These are phyloP conservation scores for Neoaliturus tenellus DNA, from an alignment of 2,888 invertebrate species.

Conservation along the genomic window DNA sequence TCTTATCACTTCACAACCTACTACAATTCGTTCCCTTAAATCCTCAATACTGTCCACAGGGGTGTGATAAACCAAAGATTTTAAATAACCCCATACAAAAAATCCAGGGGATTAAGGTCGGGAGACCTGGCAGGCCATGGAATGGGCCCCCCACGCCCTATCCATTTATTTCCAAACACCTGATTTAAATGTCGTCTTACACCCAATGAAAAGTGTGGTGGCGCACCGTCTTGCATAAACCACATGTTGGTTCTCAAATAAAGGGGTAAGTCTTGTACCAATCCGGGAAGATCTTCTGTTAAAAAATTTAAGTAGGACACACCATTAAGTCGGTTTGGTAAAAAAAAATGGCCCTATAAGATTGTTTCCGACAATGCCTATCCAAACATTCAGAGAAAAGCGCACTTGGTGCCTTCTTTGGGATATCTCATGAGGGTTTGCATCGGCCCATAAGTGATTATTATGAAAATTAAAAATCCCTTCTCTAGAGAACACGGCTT, in stretches of 20 bases:
- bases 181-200: conserved; percentile 63
- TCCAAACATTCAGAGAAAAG: conserved; percentile 38
- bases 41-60: conserved; percentile 61
- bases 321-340: conserved; percentile 52
- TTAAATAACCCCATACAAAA: conserved; percentile 57
- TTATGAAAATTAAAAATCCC: conserved; percentile 29
- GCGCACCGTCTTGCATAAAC: conserved; percentile 69
- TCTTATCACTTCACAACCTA: conserved; percentile 60
- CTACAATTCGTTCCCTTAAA: conserved; percentile 62
- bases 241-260: neutral
- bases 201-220: conserved; percentile 63
- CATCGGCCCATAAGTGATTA: conserved; percentile 34
- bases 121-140: neutral
- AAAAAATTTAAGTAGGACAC: conserved; percentile 43
- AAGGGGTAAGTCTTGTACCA: conserved; percentile 39
- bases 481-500: conserved; percentile 27
- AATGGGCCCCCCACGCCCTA: conserved; percentile 65
- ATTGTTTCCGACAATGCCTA: conserved; percentile 41
- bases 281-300: conserved; percentile 43
- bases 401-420: conserved; percentile 41
- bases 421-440: conserved; percentile 46
- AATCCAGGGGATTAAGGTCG: conserved; percentile 28
- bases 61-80: conserved; percentile 64
- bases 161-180: conserved; percentile 64
- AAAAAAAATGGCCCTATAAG: conserved; percentile 25